Conservation (phyloP, 2,113 vertebrate species). For the Phalacrocorax pelagicus region DNA sequence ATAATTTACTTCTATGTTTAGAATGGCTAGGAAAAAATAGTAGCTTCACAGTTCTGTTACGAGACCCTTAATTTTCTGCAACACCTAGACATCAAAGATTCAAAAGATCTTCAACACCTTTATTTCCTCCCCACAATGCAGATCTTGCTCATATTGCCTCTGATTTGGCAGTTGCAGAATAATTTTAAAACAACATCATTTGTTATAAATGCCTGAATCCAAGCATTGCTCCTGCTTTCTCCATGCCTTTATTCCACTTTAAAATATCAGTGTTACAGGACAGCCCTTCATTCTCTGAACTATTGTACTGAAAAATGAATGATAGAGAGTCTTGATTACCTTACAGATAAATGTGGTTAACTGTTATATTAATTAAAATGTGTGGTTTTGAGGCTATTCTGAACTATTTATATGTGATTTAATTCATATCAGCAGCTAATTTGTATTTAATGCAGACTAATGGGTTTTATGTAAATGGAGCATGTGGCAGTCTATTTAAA, state of each 20-base stretch:
- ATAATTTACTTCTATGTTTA: background rate
- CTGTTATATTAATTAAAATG: conserved; percentile 80
- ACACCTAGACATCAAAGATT: background rate
- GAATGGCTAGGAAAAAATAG: background rate
- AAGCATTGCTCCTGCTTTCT: background rate
- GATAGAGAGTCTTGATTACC: conserved; percentile 73
- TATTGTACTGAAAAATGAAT: conserved; percentile 67
- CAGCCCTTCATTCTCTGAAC: background rate
- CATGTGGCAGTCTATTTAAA: conserved; percentile 86
- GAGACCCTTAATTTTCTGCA: background rate
- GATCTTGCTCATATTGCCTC: background rate
- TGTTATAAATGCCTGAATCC: background rate
- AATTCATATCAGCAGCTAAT: conserved; percentile 84
- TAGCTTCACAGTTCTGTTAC: background rate
- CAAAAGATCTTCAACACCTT: background rate
- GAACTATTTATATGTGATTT: conserved; percentile 81
- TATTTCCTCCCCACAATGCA: background rate
- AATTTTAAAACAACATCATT: background rate
- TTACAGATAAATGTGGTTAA: conserved; percentile 79
- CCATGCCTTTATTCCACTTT: background rate
- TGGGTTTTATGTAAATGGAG: conserved; percentile 85
- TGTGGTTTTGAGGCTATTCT: conserved; percentile 70
- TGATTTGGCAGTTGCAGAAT: background rate
- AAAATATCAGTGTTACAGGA: conserved; percentile 5
- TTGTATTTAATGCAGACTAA: conserved; percentile 86